phyloP scores from a whole-genome alignment of 2,113 vertebrate genomes.

The Strigops habroptila region DNA sequence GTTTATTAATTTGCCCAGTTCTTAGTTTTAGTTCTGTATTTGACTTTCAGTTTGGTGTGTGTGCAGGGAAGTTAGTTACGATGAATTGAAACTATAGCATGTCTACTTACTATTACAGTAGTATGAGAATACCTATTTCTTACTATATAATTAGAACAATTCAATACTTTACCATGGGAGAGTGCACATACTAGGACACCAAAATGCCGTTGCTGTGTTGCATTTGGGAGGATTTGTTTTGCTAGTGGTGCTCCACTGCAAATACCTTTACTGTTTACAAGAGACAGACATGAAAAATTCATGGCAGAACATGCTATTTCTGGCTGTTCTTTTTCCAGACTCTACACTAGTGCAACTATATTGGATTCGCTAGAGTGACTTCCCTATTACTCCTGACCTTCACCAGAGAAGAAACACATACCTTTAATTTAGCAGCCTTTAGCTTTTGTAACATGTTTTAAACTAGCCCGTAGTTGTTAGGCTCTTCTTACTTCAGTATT shows the following conservation, averaged over 20 bases:
- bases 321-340: not conserved
- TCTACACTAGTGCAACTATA: not conserved
- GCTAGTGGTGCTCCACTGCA: not conserved
- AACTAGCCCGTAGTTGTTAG: not conserved
- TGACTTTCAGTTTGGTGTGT: not conserved
- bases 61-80: not conserved
- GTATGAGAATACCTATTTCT: not conserved
- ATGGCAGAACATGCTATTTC: not conserved
- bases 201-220: rapidly evolving
- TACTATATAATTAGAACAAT: not conserved
- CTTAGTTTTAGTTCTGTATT: not conserved
- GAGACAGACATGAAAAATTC: not conserved
- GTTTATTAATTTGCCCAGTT: not conserved
- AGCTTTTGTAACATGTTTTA: not conserved
- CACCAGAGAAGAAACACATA: not conserved
- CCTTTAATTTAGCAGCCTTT: not conserved
- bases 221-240: not conserved
- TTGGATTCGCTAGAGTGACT: not conserved
- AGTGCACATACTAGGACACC: not conserved
- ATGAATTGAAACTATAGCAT: not conserved
- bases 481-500: not conserved
- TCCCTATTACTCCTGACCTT: not conserved
- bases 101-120: not conserved
- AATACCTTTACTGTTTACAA: not conserved
- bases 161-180: not conserved